Conservation (phyloP, 2,888 invertebrate genomes). For the Yponomeuta malinellus region DNA sequence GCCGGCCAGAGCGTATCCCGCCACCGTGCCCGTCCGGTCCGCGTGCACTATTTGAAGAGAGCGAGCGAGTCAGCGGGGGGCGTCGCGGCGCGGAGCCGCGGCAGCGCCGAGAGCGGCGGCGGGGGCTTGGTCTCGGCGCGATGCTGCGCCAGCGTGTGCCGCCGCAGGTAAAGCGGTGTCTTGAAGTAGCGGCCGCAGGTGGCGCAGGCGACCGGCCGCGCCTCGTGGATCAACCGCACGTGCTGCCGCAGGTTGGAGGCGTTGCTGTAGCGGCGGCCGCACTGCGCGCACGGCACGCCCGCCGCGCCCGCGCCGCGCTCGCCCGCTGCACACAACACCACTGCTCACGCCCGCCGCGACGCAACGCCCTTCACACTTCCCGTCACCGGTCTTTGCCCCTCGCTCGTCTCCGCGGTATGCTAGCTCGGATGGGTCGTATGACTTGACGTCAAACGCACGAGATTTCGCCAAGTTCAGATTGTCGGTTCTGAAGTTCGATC, state of each 20-base stretch:
- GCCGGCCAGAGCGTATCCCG: no score
- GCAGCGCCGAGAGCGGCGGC: constrained; percentile 24
- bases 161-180: constrained; percentile 84
- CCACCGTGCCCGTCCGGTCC: not conserved
- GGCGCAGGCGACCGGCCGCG: constrained; percentile 81
- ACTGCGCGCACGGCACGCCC: constrained; percentile 78
- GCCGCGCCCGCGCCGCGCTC: constrained; percentile 44
- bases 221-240: constrained; percentile 84
- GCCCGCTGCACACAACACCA: constrained; percentile 63
- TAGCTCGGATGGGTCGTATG: not conserved
- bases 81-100: constrained; percentile 42
- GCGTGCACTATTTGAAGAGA: constrained; percentile 34
- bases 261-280: constrained; percentile 82
- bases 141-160: constrained; percentile 84
- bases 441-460: constrained; percentile 10
- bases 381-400: constrained; percentile 20
- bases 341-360: constrained; percentile 30
- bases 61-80: constrained; percentile 44
- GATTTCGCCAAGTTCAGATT: constrained; percentile 18
- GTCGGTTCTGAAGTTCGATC: not conserved
- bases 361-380: not conserved
- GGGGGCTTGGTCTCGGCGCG: constrained; percentile 46
- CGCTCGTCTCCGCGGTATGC: constrained; percentile 20
- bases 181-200: constrained; percentile 84
- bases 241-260: constrained; percentile 85